Base-by-base conservation (phyloP, 2,888 invertebrate genomes). In the Drosophila helvetica region DNA sequence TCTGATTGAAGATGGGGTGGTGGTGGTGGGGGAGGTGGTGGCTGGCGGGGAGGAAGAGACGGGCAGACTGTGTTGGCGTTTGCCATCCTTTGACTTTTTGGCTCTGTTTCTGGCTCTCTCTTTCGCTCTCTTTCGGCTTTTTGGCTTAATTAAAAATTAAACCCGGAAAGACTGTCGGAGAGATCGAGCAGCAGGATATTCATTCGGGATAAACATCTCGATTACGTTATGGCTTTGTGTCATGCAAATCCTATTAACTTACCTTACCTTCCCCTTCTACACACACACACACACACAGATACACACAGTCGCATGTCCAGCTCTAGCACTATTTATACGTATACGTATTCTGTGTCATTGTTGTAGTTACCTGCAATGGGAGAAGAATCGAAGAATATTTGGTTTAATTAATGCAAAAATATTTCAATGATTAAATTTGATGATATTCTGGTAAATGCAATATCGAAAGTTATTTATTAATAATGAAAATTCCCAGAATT, bases 321-420 rank as follows among this genome's bases (percentile, higher is more conserved):
- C n/a, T n/a, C n/a, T n/a, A n/a, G n/a, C n/a, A n/a, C n/a, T n/a
- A n/a, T n/a, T n/a, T n/a, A n/a, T n/a, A n/a, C n/a, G n/a, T n/a
- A n/a, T n/a, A n/a, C n/a, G n/a, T n/a, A 30, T 17, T n/a, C 19
- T 30, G 8, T 6, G 7, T 38, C 22, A 18, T 47, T 45, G 27
- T 25, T 45, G 18, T 22, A 53, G n/a, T 79, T 79, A 79, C 79
- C 83, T 82, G 79, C 30, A 78, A 81, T 45, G 50, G 79, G 27
- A 15, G 22, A 64, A 53, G 12, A 19, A 30, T 38, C 15, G 60
- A 54, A 10, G 12, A 19, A 60, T 42, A 54, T 54, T 54, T 22
- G 18, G n/a, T 38, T 48, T n/a, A 48, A 51, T 61, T 47, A 33
- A 70, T 47, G 15, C 15, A 46, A 55, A 53, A 61, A 71, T 64